phyloP scores from a whole-genome alignment of 2,888 invertebrate species.

The Merodon equestris region DNA sequence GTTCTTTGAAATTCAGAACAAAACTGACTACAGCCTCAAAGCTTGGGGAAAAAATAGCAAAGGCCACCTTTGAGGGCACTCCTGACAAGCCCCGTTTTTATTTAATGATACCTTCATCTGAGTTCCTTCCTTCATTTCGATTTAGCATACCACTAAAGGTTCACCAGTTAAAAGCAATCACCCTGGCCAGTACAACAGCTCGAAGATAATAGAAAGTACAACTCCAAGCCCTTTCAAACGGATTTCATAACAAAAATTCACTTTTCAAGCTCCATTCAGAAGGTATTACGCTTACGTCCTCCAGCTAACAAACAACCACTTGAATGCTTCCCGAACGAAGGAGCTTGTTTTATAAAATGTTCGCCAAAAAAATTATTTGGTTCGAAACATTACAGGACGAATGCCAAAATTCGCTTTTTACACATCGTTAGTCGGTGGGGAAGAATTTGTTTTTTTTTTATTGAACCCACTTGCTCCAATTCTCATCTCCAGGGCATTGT shows the following conservation, averaged over 20 bases:
- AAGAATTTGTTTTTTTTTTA: conserved; percentile 18
- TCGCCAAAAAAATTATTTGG: conserved; percentile 17
- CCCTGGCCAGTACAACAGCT: conserved; percentile 11
- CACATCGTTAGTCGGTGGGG: conserved; percentile 36
- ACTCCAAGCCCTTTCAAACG: no score
- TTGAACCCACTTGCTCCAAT: conserved; percentile 3
- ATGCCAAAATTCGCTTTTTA: conserved; percentile 27
- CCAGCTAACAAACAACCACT: background rate
- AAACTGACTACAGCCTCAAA: no score
- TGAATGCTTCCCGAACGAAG: conserved; percentile 16
- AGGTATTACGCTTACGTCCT: background rate
- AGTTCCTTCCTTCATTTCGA: no score
- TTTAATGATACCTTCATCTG: no score
- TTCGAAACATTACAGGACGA: conserved; percentile 5
- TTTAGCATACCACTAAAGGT: no score
- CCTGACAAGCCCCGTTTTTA: no score
- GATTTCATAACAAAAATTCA: no score
- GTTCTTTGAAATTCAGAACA: no score
- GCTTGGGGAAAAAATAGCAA: no score
- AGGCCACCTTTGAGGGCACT: no score
- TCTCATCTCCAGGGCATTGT: background rate
- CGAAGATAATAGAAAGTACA: no score
- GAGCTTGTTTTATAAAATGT: conserved; percentile 12
- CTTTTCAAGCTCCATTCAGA: background rate
- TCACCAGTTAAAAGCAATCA: background rate